These are phyloP conservation scores for Helicoverpa zea DNA, from an alignment of 1,140 invertebrate genomes.

Conservation along the genomic window DNA sequence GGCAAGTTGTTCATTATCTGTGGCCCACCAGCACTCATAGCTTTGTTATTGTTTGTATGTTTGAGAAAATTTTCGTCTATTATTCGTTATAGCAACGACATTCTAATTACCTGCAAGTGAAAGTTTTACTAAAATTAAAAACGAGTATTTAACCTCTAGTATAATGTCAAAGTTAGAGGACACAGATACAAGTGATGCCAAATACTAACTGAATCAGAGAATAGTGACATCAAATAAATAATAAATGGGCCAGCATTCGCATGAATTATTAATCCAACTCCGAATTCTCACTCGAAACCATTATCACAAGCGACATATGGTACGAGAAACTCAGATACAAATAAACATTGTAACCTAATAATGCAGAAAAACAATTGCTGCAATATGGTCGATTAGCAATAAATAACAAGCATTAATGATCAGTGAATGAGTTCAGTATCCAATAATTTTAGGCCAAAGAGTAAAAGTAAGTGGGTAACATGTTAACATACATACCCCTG, in stretches of 20 bases:
- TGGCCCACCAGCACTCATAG: slow-evolving; percentile 76
- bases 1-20: slow-evolving; percentile 80
- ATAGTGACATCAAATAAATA: slow-evolving; percentile 6
- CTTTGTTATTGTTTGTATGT: slow-evolving; percentile 55
- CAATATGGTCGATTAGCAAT: slow-evolving; percentile 41
- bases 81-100: slow-evolving; percentile 48
- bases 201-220: slow-evolving; percentile 41
- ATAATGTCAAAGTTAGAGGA: slow-evolving; percentile 62
- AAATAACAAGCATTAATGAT: slow-evolving; percentile 32
- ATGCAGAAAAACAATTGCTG: slow-evolving; percentile 25
- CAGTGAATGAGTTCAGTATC: slow-evolving; percentile 40
- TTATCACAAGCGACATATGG: not conserved
- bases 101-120: slow-evolving; percentile 60
- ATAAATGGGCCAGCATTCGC: slow-evolving; percentile 28
- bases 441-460: slow-evolving; percentile 54
- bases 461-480: slow-evolving; percentile 58
- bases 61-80: slow-evolving; percentile 27
- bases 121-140: slow-evolving; percentile 51
- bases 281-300: not conserved
- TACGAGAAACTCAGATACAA: not conserved
- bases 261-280: slow-evolving; percentile 27
- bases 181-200: slow-evolving; percentile 54
- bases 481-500: slow-evolving; percentile 52
- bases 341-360: slow-evolving; percentile 9
- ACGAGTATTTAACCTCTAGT: slow-evolving; percentile 55